Evolutionary conservation across 2,888 invertebrate species (phyloP), one percentile per base, ranked within the genome.

Genomic region (Caenorhabditis panamensis): DNA sequence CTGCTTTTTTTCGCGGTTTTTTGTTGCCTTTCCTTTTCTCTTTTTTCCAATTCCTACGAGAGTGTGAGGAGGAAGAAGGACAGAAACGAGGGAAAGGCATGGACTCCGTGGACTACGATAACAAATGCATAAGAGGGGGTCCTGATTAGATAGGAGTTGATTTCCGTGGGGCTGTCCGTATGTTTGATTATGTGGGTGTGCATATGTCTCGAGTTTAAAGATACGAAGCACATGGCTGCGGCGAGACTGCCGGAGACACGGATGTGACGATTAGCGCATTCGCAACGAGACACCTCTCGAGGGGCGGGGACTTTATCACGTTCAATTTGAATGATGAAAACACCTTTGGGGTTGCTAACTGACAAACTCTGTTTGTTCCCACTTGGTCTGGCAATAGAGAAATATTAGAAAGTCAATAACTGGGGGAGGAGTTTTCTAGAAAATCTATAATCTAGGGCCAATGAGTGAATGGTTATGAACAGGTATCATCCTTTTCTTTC

Each of bases 111-210:
- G 26, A 22, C 2, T n/a, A 28, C 13, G 16, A n/a, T 28, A 28
- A 24, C 9, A 11, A 41, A 41, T 41, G 41, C 6, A 51, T 51
- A 51, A 26, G 28, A 47, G 18, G 18, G 47, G 41, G 41, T 11
- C 41, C n/a, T 54, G 54, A 54, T 54, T 54, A 54, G 54, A 54
- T 54, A 54, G 28, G 9, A n/a, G 9, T 20, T n/a, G 18, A 41
- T 41, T 41, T 47, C 47, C 47, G 47, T 47, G 47, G 47, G 18
- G 26, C 5, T 31, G 31, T 54, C 22, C 22, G 51, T n/a, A 54
- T 62, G 59, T 73, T 73, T 73, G 73, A 73, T 73, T 73, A 73
- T 73, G 73, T 73, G 73, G 51, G 73, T 73, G 73, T 73, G 73
- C 73, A 73, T 73, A 73, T 73, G 58, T 73, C 58, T 36, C 56